A percentile compares a stretch with the other conserved stretches of the same genome.
Conservation (phyloP, 2,113 vertebrate genomes). For the Urocitellus parryii region DNA sequence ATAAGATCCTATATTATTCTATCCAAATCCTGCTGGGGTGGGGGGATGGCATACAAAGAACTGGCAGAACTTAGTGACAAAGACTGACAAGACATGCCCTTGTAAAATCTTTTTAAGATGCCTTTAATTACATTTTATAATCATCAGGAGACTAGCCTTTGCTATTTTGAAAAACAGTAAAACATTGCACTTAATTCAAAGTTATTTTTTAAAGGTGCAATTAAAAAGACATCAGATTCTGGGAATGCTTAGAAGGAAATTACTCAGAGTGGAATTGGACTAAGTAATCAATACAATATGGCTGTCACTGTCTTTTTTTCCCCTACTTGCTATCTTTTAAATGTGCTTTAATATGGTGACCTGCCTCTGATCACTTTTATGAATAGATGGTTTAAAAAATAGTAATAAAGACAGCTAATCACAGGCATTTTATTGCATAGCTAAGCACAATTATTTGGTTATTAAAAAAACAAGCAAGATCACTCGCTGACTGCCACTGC, state of each 20-base stretch:
- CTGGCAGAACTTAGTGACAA: slow-evolving; percentile 25
- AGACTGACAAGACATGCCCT: neutral
- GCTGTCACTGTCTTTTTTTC: neutral
- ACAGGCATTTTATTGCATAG: neutral
- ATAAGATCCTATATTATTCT: neutral
- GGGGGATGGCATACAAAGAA: slow-evolving; percentile 10
- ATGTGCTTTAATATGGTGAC: neutral
- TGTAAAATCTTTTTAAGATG: slow-evolving; percentile 42
- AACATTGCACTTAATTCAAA: slow-evolving; percentile 44
- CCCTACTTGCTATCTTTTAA: neutral
- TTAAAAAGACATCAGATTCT: slow-evolving; percentile 28
- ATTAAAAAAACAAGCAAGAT: neutral
- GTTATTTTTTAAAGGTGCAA: slow-evolving; percentile 58
- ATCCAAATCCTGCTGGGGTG: neutral
- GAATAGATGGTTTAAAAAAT: slow-evolving; percentile 12
- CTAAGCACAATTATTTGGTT: slow-evolving; percentile 6
- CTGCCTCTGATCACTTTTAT: neutral
- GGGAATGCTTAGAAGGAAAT: slow-evolving; percentile 42
- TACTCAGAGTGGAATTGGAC: neutral
- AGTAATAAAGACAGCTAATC: neutral
- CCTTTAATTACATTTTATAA: slow-evolving; percentile 64
- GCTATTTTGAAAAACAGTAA: slow-evolving; percentile 37
- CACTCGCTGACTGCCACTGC: no score
- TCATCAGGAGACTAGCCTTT: slow-evolving; percentile 45
- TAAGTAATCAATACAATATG: neutral